Evolutionary conservation across 2,113 vertebrate genomes (phyloP).

Genomic region (Morone saxatilis): DNA sequence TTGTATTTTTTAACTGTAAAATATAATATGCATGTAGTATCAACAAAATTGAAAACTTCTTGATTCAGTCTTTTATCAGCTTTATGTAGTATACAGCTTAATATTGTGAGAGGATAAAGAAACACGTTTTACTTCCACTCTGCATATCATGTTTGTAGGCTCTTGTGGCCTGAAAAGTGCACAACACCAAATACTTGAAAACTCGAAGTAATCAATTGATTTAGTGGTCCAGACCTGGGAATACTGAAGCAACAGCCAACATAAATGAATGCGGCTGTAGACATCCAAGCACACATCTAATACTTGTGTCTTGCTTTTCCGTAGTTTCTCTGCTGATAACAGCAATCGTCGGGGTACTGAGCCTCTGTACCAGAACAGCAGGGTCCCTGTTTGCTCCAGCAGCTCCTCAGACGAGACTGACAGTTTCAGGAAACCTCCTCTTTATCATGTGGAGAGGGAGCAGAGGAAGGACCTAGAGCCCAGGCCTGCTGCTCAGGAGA

Average conservation of each 20-base stretch:
- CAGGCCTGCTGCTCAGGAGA: slow-evolving; percentile 56
- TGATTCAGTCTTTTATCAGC: neutral
- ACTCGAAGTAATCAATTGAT: neutral
- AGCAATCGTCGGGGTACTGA: slow-evolving; percentile 28
- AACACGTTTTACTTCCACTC: neutral
- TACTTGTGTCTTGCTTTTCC: neutral
- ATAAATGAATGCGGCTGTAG: neutral
- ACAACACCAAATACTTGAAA: neutral
- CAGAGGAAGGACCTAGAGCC: slow-evolving; percentile 16
- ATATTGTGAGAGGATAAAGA: neutral
- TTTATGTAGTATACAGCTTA: neutral
- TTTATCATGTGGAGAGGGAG: slow-evolving; percentile 43
- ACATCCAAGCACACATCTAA: neutral
- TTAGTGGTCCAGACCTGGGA: neutral
- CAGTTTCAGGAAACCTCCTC: slow-evolving; percentile 53
- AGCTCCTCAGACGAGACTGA: slow-evolving; percentile 74
- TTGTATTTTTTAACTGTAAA: neutral
- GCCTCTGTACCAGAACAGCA: slow-evolving; percentile 58
- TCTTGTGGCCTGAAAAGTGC: neutral
- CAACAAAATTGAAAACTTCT: neutral
- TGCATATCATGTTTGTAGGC: neutral
- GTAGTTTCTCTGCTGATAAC: slow-evolving; percentile 40
- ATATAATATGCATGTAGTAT: neutral
- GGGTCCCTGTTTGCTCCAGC: slow-evolving; percentile 55
- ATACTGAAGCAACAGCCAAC: neutral